Evolutionary conservation across 2,888 invertebrate genomes (phyloP).

Genomic region (Pollenia amentaria): DNA sequence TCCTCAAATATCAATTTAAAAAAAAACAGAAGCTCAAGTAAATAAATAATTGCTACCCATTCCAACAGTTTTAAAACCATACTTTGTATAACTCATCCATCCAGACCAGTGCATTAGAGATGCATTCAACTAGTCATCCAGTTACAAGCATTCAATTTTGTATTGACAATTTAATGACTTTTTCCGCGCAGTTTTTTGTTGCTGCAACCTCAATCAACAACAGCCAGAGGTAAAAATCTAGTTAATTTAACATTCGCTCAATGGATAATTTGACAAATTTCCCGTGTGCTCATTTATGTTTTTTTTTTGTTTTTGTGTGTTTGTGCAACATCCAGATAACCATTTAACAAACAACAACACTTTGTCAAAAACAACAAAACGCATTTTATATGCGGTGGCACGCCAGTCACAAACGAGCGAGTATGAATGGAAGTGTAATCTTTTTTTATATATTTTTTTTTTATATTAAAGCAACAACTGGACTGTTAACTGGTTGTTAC

Average conservation of each 20-base stretch:
- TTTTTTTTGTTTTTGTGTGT: not conserved
- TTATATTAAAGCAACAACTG: slow-evolving; percentile 39
- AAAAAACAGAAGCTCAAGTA: not conserved
- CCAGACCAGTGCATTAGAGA: not conserved
- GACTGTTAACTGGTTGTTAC: slow-evolving; percentile 70
- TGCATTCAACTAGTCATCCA: slow-evolving; percentile 11
- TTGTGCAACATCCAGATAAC: not conserved
- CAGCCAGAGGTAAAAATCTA: slow-evolving; percentile 64
- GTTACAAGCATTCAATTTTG: slow-evolving; percentile 57
- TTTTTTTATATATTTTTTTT: slow-evolving; percentile 10
- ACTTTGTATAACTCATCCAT: slow-evolving; percentile 20
- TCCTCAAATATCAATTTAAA: not conserved
- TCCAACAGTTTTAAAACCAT: slow-evolving; percentile 52
- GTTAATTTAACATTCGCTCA: slow-evolving; percentile 72
- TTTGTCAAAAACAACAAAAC: slow-evolving; percentile 65
- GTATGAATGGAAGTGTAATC: slow-evolving; percentile 54
- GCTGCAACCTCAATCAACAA: slow-evolving; percentile 12
- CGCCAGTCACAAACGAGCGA: slow-evolving; percentile 55
- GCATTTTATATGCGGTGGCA: slow-evolving; percentile 55
- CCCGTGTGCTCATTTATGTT: slow-evolving; percentile 69
- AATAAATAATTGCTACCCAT: slow-evolving; percentile 58
- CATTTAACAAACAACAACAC: slow-evolving; percentile 43
- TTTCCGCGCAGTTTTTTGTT: slow-evolving; percentile 51
- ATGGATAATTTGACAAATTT: slow-evolving; percentile 74
- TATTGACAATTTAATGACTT: slow-evolving; percentile 74